These are phyloP conservation scores for Caenorhabditis japonica DNA, from an alignment of 2,888 invertebrate species.

Conservation along the genomic window DNA sequence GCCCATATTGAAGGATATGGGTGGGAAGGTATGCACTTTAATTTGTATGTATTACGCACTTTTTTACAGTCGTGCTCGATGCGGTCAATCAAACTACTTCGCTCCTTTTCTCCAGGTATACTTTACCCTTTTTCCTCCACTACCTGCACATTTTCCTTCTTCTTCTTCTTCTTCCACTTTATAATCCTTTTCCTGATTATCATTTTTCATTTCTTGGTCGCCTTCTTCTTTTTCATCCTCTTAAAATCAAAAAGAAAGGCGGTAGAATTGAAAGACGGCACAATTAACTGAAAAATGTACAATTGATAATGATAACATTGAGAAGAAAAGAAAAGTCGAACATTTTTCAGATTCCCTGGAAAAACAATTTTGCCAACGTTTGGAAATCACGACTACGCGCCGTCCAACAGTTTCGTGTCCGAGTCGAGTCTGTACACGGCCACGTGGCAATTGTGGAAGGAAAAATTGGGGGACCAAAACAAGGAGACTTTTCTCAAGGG, in stretches of 20 bases:
- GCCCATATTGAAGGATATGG: conserved; percentile 72
- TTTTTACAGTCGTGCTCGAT: conserved; percentile 55
- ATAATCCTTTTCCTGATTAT: conserved; percentile 32
- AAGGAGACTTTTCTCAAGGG: conserved; percentile 68
- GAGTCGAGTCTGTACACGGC: conserved; percentile 55
- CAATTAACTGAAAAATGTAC: conserved; percentile 14
- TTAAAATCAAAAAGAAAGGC: no score
- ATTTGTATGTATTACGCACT: background rate
- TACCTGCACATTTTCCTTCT: background rate
- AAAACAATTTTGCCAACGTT: conserved; percentile 68
- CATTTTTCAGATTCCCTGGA: conserved; percentile 56
- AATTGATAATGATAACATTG: conserved; percentile 4
- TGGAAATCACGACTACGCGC: conserved; percentile 75
- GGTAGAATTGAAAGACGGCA: conserved; percentile 13
- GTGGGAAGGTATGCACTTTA: conserved; percentile 58
- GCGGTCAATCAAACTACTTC: conserved; percentile 55
- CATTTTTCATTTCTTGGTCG: conserved; percentile 35
- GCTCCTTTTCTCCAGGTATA: conserved; percentile 49
- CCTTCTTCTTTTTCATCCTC: conserved; percentile 23
- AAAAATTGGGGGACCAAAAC: conserved; percentile 62
- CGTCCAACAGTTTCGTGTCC: conserved; percentile 66
- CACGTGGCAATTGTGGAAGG: conserved; percentile 66
- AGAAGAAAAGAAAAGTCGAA: background rate
- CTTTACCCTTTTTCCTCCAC: conserved; percentile 1
- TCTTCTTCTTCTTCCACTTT: background rate